A percentile compares a stretch with the other conserved stretches of the same genome.
Conservation (phyloP, 2,797 vertebrate genomes). For the Anomalospiza imberbis region DNA sequence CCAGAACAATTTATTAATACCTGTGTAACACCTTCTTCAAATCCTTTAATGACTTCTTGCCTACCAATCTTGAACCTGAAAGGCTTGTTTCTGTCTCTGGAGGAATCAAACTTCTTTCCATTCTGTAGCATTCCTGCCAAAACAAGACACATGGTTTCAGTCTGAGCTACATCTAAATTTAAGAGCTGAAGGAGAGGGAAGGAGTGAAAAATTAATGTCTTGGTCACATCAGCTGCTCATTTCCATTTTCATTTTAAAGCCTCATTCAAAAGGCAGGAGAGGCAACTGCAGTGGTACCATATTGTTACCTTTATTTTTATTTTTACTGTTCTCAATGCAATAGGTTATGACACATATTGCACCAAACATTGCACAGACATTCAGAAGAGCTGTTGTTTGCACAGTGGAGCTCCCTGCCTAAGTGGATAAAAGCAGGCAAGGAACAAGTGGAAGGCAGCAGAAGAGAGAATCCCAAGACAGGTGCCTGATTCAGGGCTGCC, state of each 20-base stretch:
- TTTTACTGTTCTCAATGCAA: not conserved
- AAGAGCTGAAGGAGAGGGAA: not conserved
- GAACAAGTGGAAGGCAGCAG: not conserved
- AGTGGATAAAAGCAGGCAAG: not conserved
- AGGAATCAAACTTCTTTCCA: conserved; percentile 99
- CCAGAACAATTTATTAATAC: conserved; percentile 67
- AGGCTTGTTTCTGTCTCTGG: conserved; percentile 98
- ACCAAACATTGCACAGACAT: not conserved
- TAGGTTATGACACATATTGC: not conserved
- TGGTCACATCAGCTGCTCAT: not conserved
- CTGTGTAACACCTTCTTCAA: conserved; percentile 96
- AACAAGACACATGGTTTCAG: conserved; percentile 44
- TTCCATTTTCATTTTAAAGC: not conserved
- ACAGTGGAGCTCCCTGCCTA: not conserved
- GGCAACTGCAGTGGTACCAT: not conserved
- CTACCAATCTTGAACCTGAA: conserved; percentile 96
- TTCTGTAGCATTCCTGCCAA: conserved; percentile 95
- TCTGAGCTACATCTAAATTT: not conserved
- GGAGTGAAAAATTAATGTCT: not conserved
- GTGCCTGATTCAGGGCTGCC: not conserved
- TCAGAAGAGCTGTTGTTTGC: not conserved
- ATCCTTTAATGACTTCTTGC: conserved; percentile 97
- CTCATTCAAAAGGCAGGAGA: not conserved
- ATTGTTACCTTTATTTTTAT: not conserved
- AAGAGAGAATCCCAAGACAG: not conserved